Evolutionary conservation across 2,113 vertebrate species (phyloP), one percentile per base, ranked within the genome.

Genomic region (Marcusenius ussheri): DNA sequence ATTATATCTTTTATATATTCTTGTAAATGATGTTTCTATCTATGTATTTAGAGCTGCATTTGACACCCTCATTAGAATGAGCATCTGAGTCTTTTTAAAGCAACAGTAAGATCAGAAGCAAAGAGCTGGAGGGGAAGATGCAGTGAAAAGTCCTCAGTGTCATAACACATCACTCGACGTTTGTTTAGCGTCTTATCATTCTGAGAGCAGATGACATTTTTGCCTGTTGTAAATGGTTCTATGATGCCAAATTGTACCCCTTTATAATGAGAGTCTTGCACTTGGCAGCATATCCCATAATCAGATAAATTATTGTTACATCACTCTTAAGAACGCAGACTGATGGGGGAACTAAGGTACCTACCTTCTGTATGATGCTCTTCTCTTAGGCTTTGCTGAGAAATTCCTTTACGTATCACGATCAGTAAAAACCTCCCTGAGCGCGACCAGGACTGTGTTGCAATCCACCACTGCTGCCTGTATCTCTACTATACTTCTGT

Each of bases 161-260:
- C 87, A 83, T 50, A 84, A 50, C 90, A 90, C 87, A 83, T 88
- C 77, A 50, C 87, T 88, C 70, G 47, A 50, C 53, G 87, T 90
- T 90, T 88, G 87, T 90, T 83, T 88, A n/a, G 90, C 15, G 39
- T 90, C 49, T 58, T 88, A 90, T 90, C 45, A 80, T 83, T 88
- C 62, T 88, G 74, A 90, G 90, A 90, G 51, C 74, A 90, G 87
- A 77, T 88, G 87, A 90, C 90, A 90, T 87, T 90, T 90, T 77
- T 88, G 89, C 45, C 87, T 85, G 70, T 66, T 90, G 39, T 88
- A 88, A 90, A 87, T 35, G 39, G 21, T 46, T 39, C 58, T 62
- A 35, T 49, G 51, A 87, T 90, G 66, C 90, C 90, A 90, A 88
- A 90, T 35, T n/a, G 83, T 42, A 42, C 88, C 42, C 90, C 51